Conservation (phyloP, 2,797 vertebrate genomes). For the Hippopotamyrus pictus region DNA sequence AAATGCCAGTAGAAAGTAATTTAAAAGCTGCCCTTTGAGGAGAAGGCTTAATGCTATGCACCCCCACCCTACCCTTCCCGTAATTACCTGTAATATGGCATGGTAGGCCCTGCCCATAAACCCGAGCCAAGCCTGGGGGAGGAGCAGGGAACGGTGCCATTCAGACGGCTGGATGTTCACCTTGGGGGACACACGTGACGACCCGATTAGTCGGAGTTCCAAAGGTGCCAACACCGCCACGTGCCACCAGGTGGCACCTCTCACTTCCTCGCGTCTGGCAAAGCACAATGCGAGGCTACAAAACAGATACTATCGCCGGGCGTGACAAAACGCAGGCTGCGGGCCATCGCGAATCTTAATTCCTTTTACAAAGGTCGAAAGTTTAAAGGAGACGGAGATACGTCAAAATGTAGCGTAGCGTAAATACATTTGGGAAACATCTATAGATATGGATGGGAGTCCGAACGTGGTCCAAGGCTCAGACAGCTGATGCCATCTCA, state of each 20-base stretch:
- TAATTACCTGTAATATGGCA: constrained; percentile 77
- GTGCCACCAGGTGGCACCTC: constrained; percentile 16
- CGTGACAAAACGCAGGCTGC: neutral
- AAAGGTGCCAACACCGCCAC: neutral
- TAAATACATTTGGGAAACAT: neutral
- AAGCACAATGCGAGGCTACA: neutral
- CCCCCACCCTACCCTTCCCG: neutral
- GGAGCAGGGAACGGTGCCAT: constrained; percentile 82
- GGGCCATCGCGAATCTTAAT: neutral
- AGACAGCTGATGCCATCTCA: neutral
- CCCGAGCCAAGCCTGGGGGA: constrained; percentile 82
- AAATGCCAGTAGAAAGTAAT: neutral
- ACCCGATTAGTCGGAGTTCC: neutral
- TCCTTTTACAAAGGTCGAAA: neutral
- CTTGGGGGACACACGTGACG: constrained; percentile 47
- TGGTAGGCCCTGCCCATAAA: constrained; percentile 83
- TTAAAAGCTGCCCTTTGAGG: neutral
- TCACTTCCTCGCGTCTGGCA: neutral
- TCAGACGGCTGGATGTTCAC: constrained; percentile 92
- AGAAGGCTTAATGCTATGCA: neutral
- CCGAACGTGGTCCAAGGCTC: neutral
- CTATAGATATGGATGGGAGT: neutral
- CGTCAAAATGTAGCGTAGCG: neutral
- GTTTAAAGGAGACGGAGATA: neutral
- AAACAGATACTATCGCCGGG: neutral